phyloP scores from a whole-genome alignment of 2,113 vertebrate genomes.

The Marmota flaviventris region DNA sequence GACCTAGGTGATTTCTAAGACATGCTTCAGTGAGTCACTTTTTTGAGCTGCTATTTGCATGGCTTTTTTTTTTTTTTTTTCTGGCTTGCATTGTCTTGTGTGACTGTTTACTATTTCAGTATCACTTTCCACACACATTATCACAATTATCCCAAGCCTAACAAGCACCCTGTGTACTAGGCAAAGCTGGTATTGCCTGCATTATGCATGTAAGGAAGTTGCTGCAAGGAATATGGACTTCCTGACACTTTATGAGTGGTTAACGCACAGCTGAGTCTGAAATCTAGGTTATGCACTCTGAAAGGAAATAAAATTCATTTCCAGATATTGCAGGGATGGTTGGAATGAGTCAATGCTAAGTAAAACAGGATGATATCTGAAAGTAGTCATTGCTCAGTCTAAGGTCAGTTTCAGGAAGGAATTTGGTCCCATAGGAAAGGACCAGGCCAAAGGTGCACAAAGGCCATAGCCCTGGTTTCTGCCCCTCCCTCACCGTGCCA shows the following conservation, averaged over 20 bases:
- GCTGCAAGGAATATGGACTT: not conserved
- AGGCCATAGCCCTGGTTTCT: not conserved
- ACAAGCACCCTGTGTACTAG: not conserved
- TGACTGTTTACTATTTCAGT: not conserved
- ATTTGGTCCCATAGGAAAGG: fast-evolving
- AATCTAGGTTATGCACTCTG: not conserved
- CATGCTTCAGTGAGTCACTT: not conserved
- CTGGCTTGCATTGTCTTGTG: not conserved
- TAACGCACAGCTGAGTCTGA: not conserved
- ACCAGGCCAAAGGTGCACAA: not conserved
- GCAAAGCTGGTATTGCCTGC: not conserved
- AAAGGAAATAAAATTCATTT: not conserved
- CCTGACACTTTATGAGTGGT: not conserved
- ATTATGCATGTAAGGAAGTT: not conserved
- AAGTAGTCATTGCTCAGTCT: not conserved
- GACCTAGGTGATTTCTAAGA: not conserved
- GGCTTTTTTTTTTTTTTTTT: not conserved
- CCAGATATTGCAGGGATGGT: not conserved
- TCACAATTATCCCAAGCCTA: not conserved
- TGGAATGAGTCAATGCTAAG: not conserved
- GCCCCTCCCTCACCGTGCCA: not conserved
- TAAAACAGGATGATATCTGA: not conserved
- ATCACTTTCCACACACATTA: not conserved
- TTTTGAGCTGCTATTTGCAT: not conserved
- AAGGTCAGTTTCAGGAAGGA: not conserved